Base-by-base conservation (phyloP, 2,888 invertebrate genomes). In the Ornithoptera priamus region DNA sequence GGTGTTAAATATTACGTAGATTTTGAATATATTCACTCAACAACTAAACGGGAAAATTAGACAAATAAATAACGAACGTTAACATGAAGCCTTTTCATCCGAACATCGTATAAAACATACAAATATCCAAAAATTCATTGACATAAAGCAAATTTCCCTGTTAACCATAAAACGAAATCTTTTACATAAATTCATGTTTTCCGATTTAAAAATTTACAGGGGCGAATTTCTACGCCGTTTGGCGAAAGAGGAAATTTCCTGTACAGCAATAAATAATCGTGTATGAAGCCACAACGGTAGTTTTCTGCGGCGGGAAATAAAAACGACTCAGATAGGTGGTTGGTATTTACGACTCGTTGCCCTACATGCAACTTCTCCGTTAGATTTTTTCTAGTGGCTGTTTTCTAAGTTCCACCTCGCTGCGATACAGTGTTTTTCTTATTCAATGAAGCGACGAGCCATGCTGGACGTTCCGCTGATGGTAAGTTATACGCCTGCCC, bases 191-290 rank as follows among this genome's bases (percentile, higher is more conserved):
- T 64, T 67, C 62, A 39, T 64, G 60, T 63, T 67, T 70, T 64
- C 70, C 70, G 70, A 70, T 67, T 70, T 67, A 50, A 57, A 60
- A 64, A 67, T 70, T 64, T 67, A 64, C 67, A 53, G 59, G 36
- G 66, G 66, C 30, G 39, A 67, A 63, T 59, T 66, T 68, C 46
- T 53, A 39, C 61, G 63, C 53, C 59, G 66, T 67, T 67, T 59
- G 60, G 70, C 70, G 70, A 67, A 70, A 64, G 67, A 70, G 70
- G 63, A 67, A 70, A 70, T 67, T 70, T 70, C 67, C 70, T 64
- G 70, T 67, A 22, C 46, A 59, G 46, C 70, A 63, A 70, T 70
- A 70, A 70, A 70, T 70, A 70, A 70, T 60, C 39, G 62, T 63
- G 66, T 70, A 70, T 67, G 70, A 63, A 67, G 58, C 65, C 36